Conservation (phyloP, 2,113 vertebrate species). For the Antechinus flavipes region DNA sequence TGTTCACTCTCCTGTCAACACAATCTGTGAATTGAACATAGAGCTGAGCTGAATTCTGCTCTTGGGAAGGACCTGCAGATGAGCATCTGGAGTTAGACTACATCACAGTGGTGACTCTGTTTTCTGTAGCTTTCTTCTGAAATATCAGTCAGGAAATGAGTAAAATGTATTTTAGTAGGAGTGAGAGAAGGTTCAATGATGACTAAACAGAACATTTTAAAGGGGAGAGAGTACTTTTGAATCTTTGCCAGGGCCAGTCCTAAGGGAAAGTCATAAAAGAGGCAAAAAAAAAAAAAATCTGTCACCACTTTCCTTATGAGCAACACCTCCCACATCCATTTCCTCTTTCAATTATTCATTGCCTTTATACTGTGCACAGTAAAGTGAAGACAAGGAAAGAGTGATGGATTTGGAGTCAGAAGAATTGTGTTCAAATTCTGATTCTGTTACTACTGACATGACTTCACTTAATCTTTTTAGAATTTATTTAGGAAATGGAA, state of each 20-base stretch:
- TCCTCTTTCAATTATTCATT: background rate
- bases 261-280: background rate
- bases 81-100: background rate
- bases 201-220: background rate
- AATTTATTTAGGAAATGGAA: background rate
- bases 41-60: background rate
- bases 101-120: background rate
- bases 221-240: background rate
- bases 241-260: background rate
- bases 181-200: background rate
- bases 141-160: background rate
- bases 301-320: background rate
- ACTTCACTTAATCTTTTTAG: background rate
- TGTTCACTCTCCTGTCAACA: background rate
- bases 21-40: background rate
- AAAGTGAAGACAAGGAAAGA: background rate
- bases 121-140: constrained; percentile 19
- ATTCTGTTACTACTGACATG: background rate
- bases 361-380: background rate
- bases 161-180: background rate
- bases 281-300: background rate
- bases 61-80: background rate
- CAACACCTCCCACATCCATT: background rate
- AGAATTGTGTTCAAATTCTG: background rate
- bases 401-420: background rate